Percentiles rank a stretch among this genome's conserved stretches.
Conservation (phyloP, 2,888 invertebrate genomes). For the Cinara cedri region DNA sequence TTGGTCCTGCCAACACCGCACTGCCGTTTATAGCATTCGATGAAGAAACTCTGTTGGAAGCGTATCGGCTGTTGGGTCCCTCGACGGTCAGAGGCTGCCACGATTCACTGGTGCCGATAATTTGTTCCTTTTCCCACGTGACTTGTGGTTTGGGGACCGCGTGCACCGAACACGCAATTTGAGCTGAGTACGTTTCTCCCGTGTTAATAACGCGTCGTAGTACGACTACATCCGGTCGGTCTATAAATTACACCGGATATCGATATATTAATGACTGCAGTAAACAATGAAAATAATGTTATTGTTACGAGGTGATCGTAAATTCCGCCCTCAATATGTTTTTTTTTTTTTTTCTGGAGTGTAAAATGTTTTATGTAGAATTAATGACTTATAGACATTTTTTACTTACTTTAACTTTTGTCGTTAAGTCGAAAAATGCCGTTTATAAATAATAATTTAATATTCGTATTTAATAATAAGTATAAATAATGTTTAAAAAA, state of each 20-base stretch:
- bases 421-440: too few relatives aligned
- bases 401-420: too few relatives aligned
- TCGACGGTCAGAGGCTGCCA: not conserved
- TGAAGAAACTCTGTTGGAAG: not conserved
- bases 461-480: too few relatives aligned
- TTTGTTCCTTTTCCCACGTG: constrained; percentile 34
- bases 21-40: not conserved
- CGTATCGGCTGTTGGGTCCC: not conserved
- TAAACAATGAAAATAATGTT: not conserved
- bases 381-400: too few relatives aligned
- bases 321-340: not conserved
- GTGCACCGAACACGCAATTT: constrained; percentile 64
- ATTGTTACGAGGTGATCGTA: too few relatives aligned
- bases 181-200: constrained; percentile 63
- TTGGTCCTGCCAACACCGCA: not conserved
- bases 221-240: constrained; percentile 64
- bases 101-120: not conserved
- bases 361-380: too few relatives aligned
- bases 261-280: not conserved
- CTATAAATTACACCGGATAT: constrained; percentile 60
- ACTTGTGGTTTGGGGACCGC: constrained; percentile 60
- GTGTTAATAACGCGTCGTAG: constrained; percentile 64
- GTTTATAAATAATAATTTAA: too few relatives aligned
- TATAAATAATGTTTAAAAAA: too few relatives aligned
- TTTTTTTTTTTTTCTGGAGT: too few relatives aligned